phyloP scores from a whole-genome alignment of 1,140 invertebrate species.

The Sitodiplosis mosellana region DNA sequence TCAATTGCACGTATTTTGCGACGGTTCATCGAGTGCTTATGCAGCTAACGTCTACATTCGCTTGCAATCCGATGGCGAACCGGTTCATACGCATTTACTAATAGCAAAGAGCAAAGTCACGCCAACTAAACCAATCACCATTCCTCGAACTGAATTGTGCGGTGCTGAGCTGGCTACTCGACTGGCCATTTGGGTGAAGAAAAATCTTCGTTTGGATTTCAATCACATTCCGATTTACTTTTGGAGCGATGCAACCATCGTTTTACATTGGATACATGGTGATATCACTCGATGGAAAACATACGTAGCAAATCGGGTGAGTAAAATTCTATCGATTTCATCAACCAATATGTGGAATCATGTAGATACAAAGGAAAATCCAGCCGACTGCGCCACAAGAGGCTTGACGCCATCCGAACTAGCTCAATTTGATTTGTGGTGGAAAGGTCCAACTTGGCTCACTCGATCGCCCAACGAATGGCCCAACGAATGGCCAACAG shows the following conservation, averaged over 20 bases:
- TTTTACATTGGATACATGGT: slow-evolving; percentile 13
- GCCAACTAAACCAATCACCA: slow-evolving; percentile 9
- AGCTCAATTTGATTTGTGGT: slow-evolving; percentile 8
- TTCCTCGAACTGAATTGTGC: slow-evolving; percentile 13
- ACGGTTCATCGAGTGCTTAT: slow-evolving; percentile 3
- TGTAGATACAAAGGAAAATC: slow-evolving; percentile 10
- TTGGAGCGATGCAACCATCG: slow-evolving; percentile 7
- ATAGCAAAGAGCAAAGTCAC: slow-evolving; percentile 10
- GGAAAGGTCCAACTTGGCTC: slow-evolving; percentile 9
- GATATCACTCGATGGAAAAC: slow-evolving; percentile 11
- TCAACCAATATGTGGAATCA: slow-evolving; percentile 9
- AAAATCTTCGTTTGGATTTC: not conserved
- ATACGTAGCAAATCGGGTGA: slow-evolving; percentile 20
- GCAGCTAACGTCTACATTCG: not conserved
- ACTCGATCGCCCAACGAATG: not conserved
- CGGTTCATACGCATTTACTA: no score
- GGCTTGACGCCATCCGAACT: slow-evolving; percentile 5
- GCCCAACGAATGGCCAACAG: not conserved
- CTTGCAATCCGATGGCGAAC: not conserved
- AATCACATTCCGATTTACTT: not conserved
- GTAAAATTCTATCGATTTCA: slow-evolving; percentile 12
- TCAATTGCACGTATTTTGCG: slow-evolving; percentile 1
- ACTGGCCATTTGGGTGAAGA: slow-evolving; percentile 2
- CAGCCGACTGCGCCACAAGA: slow-evolving; percentile 11
- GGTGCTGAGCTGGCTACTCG: slow-evolving; percentile 8